Percentiles rank a stretch among this genome's conserved stretches.
These are phyloP conservation scores for Onychostruthus taczanowskii DNA, from an alignment of 2,113 vertebrate genomes.

Conservation along the genomic window DNA sequence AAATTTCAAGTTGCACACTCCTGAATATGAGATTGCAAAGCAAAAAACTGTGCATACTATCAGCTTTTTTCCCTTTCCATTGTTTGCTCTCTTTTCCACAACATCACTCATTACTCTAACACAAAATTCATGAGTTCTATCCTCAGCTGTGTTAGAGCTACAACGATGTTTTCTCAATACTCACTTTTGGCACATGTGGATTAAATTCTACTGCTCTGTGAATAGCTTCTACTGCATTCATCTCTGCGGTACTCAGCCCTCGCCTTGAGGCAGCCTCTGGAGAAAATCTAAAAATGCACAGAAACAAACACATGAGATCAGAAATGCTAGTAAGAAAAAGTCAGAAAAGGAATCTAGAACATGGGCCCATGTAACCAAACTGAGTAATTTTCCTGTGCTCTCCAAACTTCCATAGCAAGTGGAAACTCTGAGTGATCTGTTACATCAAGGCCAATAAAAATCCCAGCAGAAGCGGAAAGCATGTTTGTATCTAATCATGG, in stretches of 20 bases:
- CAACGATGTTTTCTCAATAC: conserved; percentile 45
- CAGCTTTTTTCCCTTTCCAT: background rate
- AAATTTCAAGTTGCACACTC: background rate
- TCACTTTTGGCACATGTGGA: conserved; percentile 98
- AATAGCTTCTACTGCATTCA: conserved; percentile 99
- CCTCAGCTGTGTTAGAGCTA: background rate
- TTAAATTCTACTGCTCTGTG: conserved; percentile 99
- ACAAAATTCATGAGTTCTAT: background rate
- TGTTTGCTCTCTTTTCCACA: background rate
- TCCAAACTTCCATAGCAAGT: conserved; percentile 53
- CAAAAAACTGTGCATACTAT: background rate
- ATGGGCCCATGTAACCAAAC: conserved; percentile 66
- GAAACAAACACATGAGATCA: conserved; percentile 65
- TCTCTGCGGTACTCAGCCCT: conserved; percentile 97
- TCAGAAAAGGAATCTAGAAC: conserved; percentile 35
- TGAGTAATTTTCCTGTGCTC: conserved; percentile 51
- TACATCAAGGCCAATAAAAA: conserved; percentile 64
- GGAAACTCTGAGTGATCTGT: conserved; percentile 63
- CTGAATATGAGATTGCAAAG: background rate
- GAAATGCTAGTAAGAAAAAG: conserved; percentile 19
- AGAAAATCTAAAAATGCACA: conserved; percentile 86
- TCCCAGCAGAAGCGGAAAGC: conserved; percentile 75
- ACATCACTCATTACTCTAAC: background rate
- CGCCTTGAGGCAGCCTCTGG: conserved; percentile 95
- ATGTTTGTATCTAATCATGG: conserved; percentile 43